Percentiles rank a stretch among this genome's conserved stretches.
Evolutionary conservation across 2,888 invertebrate genomes (phyloP).

Genomic region (Machimus atricapillus): DNA sequence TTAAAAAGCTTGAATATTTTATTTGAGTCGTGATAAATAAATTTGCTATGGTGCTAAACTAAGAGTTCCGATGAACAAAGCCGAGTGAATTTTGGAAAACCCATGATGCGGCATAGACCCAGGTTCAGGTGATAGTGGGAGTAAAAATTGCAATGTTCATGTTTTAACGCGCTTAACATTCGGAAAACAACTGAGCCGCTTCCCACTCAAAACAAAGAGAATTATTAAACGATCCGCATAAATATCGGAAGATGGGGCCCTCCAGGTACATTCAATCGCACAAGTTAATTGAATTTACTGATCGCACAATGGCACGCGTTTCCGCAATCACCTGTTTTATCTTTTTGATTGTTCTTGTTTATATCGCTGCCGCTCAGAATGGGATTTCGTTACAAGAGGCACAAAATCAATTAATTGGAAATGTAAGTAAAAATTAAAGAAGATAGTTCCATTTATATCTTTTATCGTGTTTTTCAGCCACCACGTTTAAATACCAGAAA

Average conservation of each 20-base stretch:
- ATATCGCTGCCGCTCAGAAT: neutral
- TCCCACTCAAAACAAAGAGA: neutral
- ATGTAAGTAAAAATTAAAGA: constrained; percentile 4
- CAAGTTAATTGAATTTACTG: neutral
- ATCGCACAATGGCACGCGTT: neutral
- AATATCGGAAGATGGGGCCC: neutral
- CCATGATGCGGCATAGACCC: neutral
- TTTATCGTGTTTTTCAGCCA: neutral
- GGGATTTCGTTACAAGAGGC: constrained; percentile 28
- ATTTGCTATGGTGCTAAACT: neutral
- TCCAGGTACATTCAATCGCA: neutral
- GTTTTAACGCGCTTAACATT: neutral
- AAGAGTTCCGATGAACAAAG: neutral
- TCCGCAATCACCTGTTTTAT: neutral
- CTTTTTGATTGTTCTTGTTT: neutral
- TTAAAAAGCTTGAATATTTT: neutral
- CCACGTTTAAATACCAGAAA: neutral
- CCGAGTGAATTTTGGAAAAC: neutral
- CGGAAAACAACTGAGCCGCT: neutral
- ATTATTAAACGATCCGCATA: neutral
- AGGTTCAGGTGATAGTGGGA: neutral
- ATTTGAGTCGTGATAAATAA: neutral
- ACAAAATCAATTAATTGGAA: constrained; percentile 22
- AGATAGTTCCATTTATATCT: neutral
- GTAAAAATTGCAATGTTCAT: neutral